Evolutionary conservation across 2,113 vertebrate genomes (phyloP).

Genomic region (Patagioenas fasciata): DNA sequence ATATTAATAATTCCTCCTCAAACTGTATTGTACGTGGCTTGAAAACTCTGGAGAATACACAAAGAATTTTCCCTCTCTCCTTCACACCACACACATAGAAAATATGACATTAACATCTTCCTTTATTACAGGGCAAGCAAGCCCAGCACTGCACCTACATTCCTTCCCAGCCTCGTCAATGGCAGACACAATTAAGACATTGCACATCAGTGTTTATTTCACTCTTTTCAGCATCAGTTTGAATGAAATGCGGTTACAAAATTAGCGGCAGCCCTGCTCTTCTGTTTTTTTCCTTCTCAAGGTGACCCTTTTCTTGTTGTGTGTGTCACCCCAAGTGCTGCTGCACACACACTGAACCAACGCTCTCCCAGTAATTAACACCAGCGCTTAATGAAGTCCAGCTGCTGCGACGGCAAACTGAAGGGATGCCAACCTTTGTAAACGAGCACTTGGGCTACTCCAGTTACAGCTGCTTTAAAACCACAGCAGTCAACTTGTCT

Average conservation of each 20-base stretch:
- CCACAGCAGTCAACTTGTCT: constrained; percentile 29
- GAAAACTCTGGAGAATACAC: constrained; percentile 35
- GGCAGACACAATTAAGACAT: background rate
- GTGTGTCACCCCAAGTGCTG: constrained; percentile 76
- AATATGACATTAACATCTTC: background rate
- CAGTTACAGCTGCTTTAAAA: constrained; percentile 44
- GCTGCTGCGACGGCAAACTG: constrained; percentile 87
- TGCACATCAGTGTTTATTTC: background rate
- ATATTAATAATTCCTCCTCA: constrained; percentile 61
- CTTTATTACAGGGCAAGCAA: background rate
- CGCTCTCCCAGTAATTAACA: constrained; percentile 95
- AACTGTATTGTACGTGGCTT: constrained; percentile 7
- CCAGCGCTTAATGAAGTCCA: constrained; percentile 97
- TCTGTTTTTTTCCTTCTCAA: constrained; percentile 77
- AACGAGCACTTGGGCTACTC: constrained; percentile 36
- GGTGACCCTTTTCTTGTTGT: constrained; percentile 82
- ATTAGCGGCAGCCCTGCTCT: background rate
- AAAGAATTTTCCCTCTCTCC: background rate
- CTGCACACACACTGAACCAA: constrained; percentile 78
- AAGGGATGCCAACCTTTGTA: constrained; percentile 83
- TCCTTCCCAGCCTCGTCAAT: background rate
- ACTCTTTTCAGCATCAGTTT: background rate
- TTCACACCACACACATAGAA: background rate
- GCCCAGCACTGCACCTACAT: background rate
- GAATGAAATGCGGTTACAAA: background rate